Conservation (phyloP, 2,113 vertebrate species). For the Tricholaema leucomelas region DNA sequence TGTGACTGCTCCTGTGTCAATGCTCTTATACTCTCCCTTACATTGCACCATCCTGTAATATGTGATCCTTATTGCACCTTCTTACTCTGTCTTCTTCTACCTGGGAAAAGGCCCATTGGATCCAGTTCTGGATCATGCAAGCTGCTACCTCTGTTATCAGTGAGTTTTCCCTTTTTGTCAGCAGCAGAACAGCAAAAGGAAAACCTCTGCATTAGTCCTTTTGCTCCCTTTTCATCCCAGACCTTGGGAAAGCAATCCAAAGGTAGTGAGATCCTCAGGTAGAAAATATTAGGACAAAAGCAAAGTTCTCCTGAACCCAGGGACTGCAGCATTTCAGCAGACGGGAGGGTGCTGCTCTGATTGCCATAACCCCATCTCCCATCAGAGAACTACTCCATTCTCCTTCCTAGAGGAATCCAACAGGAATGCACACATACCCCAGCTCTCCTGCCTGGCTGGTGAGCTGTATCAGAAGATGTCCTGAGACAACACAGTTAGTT, state of each 20-base stretch:
- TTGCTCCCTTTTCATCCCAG: background rate
- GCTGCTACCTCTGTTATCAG: background rate
- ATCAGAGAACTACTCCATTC: background rate
- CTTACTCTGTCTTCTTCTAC: background rate
- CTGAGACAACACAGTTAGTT: background rate
- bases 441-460: background rate
- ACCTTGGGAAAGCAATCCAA: background rate
- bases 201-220: background rate
- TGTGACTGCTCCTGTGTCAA: background rate
- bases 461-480: background rate
- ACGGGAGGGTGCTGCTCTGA: background rate
- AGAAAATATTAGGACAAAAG: background rate
- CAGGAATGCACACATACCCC: background rate
- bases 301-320: background rate
- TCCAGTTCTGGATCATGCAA: background rate
- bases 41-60: background rate
- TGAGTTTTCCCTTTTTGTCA: background rate
- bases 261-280: background rate
- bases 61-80: background rate
- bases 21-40: background rate
- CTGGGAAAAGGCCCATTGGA: background rate
- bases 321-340: background rate
- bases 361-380: background rate
- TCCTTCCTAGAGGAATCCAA: background rate
- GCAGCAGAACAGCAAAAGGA: background rate